Percentiles rank a stretch among this genome's conserved stretches.
Conservation (phyloP, 2,888 invertebrate species). For the Anthoptus insignis region DNA sequence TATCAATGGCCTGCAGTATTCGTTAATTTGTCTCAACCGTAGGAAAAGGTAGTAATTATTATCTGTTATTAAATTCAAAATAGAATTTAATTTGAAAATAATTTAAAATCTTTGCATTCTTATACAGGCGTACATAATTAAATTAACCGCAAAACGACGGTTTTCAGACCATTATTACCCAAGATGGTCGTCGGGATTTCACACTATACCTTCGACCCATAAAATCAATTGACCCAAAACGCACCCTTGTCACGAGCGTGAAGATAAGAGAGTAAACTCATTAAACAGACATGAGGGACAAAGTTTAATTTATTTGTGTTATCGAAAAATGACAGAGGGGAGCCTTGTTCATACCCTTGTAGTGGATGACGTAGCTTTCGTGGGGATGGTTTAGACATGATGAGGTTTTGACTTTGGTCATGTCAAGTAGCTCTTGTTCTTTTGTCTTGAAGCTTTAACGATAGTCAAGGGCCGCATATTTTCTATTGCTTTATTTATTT, state of each 20-base stretch:
- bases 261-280: conserved; percentile 43
- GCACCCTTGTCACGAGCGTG: conserved; percentile 34
- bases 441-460: no score
- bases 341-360: conserved; percentile 17
- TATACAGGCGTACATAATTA: background rate
- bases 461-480: no score
- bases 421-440: no score
- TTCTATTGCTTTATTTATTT: no score
- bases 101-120: conserved; percentile 4
- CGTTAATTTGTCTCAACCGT: no score
- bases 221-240: conserved; percentile 26
- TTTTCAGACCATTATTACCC: background rate
- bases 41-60: no score
- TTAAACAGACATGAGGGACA: conserved; percentile 32
- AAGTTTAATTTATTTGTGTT: conserved; percentile 40
- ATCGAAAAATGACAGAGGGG: conserved; percentile 37
- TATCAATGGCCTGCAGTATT: no score
- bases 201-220: conserved; percentile 17
- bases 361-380: conserved; percentile 9
- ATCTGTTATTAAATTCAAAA: no score
- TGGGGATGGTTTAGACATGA: background rate
- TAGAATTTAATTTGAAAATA: no score
- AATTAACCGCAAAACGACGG: conserved; percentile 13
- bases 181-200: background rate
- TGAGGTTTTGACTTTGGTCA: conserved; percentile 11